Percentiles rank a stretch among this genome's conserved stretches.
Evolutionary conservation across 2,888 invertebrate species (phyloP).

Genomic region (Erannis defoliaria): DNA sequence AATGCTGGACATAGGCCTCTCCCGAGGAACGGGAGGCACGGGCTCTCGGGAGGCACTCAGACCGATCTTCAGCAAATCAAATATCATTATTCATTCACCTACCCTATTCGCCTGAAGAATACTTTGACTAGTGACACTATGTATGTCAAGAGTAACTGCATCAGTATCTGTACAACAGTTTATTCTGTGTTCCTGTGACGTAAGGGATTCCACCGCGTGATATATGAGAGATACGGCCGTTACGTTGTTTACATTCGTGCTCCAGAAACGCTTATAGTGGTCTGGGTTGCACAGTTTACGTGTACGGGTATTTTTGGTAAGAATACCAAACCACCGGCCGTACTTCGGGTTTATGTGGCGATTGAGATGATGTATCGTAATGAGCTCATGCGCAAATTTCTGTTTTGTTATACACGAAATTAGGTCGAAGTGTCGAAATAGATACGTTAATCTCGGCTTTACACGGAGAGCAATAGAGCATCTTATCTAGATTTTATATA

Average conservation of each 20-base stretch:
- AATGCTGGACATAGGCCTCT: no score
- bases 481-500: no score
- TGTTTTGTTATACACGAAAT: not conserved
- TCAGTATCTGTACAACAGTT: not conserved
- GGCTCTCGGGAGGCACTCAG: no score
- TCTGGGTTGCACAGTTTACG: slow-evolving; percentile 31
- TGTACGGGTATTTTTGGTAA: slow-evolving; percentile 33
- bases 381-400: slow-evolving; percentile 3
- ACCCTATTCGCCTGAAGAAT: slow-evolving; percentile 32
- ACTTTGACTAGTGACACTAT: slow-evolving; percentile 17
- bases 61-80: no score
- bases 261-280: slow-evolving; percentile 39
- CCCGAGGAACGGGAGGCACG: no score
- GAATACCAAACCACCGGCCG: slow-evolving; percentile 10
- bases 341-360: slow-evolving; percentile 9
- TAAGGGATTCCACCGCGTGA: slow-evolving; percentile 42
- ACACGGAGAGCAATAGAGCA: no score
- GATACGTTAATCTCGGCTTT: not conserved
- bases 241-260: slow-evolving; percentile 43
- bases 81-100: no score
- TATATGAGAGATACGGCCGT: slow-evolving; percentile 32
- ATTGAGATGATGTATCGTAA: slow-evolving; percentile 17
- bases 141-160: slow-evolving; percentile 10
- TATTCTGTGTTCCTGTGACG: slow-evolving; percentile 34
- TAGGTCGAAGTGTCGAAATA: not conserved